Evolutionary conservation across 2,113 vertebrate genomes (phyloP), one percentile per base, ranked within the genome.

Genomic region (Sinocyclocheilus anophthalmus): DNA sequence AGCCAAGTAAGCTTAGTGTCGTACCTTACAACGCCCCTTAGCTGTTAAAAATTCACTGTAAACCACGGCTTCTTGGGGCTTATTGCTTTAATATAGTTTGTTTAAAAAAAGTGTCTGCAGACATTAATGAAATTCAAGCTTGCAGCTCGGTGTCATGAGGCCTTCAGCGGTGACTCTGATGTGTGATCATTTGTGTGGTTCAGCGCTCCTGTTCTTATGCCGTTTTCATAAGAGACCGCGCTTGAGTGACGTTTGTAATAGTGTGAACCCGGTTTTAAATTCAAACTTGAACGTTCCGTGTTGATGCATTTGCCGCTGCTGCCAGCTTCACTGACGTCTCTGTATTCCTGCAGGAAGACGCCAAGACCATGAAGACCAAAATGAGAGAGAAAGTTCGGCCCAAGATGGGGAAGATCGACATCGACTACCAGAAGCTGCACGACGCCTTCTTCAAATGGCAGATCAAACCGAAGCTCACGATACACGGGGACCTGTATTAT

Each of bases 391-490:
- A 98, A 87, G 97, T 98, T 1, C 95, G 97, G 0, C 97, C 97
- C 57, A 98, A 99, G 90, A 97, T 98, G 97, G 97, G 97, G 10
- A 98, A 99, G 92, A 98, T 99, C 0, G 97, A 98, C 91, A 98
- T 99, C 0, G 97, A 99, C 86, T 98, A 98, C 91, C 97, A 98
- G 94, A 98, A 99, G 81, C 95, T 99, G 4, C 97, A 99, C 0
- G 97, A 98, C 0, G 97, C 97, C 63, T 99, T 99, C 94, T 99
- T 99, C 94, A 99, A 98, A 72, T 99, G 97, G 97, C 97, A 99
- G 91, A 99, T 96, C 76, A 99, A 99, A 72, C 97, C 97, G 3
- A 98, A 97, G 61, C 95, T 99, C 81, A 97, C 97, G 20, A 99
- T 97, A 88, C 97, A 99, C 0, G 97, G 97, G 18, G 97, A 99